Conservation (phyloP, 92 coral and sea anemone species). For the Meandrina meandrites region DNA sequence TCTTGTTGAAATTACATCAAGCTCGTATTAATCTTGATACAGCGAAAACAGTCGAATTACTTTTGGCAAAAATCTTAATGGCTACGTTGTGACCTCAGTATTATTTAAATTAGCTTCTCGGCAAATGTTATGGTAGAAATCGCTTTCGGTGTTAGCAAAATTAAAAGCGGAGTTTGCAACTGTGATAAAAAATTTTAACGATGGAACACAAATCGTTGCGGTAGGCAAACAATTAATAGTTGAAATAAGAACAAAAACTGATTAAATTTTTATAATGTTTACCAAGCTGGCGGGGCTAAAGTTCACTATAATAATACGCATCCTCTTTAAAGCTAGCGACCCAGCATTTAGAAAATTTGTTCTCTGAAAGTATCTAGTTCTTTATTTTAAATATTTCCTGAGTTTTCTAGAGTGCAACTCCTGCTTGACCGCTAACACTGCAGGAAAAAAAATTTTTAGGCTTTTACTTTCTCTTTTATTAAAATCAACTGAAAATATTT, state of each 20-base stretch:
- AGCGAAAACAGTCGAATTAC: neutral
- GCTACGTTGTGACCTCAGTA: neutral
- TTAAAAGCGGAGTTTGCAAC: neutral
- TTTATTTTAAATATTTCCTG: neutral
- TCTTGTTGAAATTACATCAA: neutral
- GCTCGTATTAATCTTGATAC: neutral
- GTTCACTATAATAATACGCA: neutral
- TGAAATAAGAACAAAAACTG: neutral
- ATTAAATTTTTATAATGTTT: conserved; percentile 19
- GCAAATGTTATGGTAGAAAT: neutral
- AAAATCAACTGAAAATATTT: too few species aligned
- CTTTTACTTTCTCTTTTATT: too few species aligned
- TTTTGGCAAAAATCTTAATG: neutral
- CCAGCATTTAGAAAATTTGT: neutral
- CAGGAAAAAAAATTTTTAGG: too few species aligned
- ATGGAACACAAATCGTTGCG: neutral
- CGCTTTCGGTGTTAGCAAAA: neutral
- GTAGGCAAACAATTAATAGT: conserved; percentile 2
- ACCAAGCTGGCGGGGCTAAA: neutral
- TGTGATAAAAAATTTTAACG: neutral
- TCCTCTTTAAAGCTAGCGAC: neutral
- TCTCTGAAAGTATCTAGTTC: neutral
- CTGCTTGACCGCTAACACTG: too few species aligned
- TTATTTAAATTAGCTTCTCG: neutral
- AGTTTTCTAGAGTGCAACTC: too few species aligned